Conservation (phyloP, 1,140 invertebrate species). For the Galleria mellonella region DNA sequence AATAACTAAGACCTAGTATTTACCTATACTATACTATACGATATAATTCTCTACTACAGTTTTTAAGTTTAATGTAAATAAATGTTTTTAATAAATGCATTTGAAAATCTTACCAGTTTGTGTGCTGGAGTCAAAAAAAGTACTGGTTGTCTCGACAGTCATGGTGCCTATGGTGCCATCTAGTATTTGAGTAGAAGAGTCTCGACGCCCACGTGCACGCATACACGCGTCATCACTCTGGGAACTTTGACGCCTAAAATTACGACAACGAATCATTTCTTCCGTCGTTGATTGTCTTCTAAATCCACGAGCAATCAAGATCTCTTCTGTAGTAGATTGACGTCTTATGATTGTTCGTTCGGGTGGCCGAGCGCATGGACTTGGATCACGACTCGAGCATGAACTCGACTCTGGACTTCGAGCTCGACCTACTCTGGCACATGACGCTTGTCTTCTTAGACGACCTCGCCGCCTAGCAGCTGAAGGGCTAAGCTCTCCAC, state of each 20-base stretch:
- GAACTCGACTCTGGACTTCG: slow-evolving; percentile 85
- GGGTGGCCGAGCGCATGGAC: slow-evolving; percentile 79
- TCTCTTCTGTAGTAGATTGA: slow-evolving; percentile 94
- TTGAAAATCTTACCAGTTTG: slow-evolving; percentile 85
- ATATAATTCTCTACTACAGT: too few relatives aligned
- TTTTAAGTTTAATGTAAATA: too few relatives aligned
- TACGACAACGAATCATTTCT: slow-evolving; percentile 92
- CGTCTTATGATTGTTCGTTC: slow-evolving; percentile 83
- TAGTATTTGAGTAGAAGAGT: slow-evolving; percentile 92
- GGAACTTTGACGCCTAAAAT: slow-evolving; percentile 87
- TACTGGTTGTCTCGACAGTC: slow-evolving; percentile 93
- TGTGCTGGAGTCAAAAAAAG: slow-evolving; percentile 93
- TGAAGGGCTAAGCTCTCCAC: slow-evolving; percentile 83
- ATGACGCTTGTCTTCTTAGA: slow-evolving; percentile 86
- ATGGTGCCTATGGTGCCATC: slow-evolving; percentile 94
- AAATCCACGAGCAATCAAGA: slow-evolving; percentile 91
- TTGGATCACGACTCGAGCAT: slow-evolving; percentile 83
- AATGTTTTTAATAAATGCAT: too few relatives aligned
- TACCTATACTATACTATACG: too few relatives aligned
- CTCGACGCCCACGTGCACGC: slow-evolving; percentile 84
- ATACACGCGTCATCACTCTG: slow-evolving; percentile 85
- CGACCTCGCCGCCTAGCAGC: slow-evolving; percentile 77
- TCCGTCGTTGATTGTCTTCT: slow-evolving; percentile 92
- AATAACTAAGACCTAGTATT: too few relatives aligned
- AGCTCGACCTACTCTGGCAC: slow-evolving; percentile 74